phyloP scores from a whole-genome alignment of 2,113 vertebrate species.

The Dromiciops gliroides region DNA sequence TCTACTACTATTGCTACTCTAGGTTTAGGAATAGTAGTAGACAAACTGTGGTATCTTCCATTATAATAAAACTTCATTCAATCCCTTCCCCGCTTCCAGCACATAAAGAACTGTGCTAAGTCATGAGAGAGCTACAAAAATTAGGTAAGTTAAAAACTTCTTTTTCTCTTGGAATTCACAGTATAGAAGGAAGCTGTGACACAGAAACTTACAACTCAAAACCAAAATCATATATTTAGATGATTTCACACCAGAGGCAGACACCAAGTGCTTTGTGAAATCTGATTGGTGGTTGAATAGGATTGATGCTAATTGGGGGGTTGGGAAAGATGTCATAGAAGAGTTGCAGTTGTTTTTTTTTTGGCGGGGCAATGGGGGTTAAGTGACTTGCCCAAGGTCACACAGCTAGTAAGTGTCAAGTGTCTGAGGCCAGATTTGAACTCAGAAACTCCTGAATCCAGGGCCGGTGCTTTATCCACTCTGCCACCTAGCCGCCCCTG shows the following conservation, averaged over 20 bases:
- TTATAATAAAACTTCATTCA: not conserved
- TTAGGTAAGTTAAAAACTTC: not conserved
- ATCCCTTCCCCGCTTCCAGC: not conserved
- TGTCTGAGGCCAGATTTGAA: too few relatives aligned
- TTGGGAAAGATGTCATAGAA: not conserved
- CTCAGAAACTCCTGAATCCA: too few relatives aligned
- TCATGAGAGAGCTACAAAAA: not conserved
- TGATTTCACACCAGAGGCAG: not conserved
- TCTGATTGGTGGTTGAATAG: not conserved
- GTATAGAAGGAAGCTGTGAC: not conserved
- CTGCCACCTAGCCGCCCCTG: too few relatives aligned
- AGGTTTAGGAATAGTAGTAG: not conserved
- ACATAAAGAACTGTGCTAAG: not conserved
- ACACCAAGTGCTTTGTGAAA: not conserved
- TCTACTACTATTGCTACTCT: not conserved
- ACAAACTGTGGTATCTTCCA: not conserved
- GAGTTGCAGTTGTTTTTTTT: too few relatives aligned
- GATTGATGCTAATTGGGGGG: not conserved
- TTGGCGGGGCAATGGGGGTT: too few relatives aligned
- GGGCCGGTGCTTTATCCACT: too few relatives aligned
- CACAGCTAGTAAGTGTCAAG: too few relatives aligned
- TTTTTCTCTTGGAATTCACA: not conserved
- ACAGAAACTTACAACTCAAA: not conserved
- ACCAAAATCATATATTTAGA: not conserved
- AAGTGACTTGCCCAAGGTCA: too few relatives aligned